phyloP scores from a whole-genome alignment of 1,140 invertebrate species.

The Geopemphigus sp. region DNA sequence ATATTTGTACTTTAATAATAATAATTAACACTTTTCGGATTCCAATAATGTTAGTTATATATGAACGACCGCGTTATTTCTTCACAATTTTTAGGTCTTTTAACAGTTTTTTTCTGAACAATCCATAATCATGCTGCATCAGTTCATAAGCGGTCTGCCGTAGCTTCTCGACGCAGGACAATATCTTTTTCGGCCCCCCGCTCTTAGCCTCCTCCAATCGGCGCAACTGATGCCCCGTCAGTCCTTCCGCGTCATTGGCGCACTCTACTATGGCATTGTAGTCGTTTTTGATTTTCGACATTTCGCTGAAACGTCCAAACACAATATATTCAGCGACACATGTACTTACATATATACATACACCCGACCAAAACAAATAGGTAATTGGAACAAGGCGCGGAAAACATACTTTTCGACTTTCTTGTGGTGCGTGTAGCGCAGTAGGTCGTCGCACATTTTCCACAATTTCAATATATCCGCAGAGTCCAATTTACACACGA shows the following conservation, averaged over 20 bases:
- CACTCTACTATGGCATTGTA: conserved; percentile 18
- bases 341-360: no score
- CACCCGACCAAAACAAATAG: no score
- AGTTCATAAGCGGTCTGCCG: conserved; percentile 34
- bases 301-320: conserved; percentile 13
- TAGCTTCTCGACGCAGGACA: conserved; percentile 17
- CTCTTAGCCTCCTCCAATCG: conserved; percentile 4
- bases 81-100: conserved; percentile 19
- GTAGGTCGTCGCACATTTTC: conserved; percentile 20
- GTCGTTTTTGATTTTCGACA: conserved; percentile 1
- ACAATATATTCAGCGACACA: no score
- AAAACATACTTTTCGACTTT: conserved; percentile 5
- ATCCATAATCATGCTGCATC: conserved; percentile 20
- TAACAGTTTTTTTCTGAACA: conserved; percentile 40
- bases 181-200: neutral
- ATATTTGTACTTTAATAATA: conserved; percentile 9
- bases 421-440: conserved; percentile 1
- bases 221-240: conserved; percentile 27
- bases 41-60: neutral
- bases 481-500: conserved; percentile 10
- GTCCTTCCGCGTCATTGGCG: neutral
- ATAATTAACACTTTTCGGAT: neutral
- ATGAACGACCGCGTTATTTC: neutral
- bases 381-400: no score
- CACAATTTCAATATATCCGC: conserved; percentile 18